phyloP scores from a whole-genome alignment of 2,888 invertebrate species.

The Dryocosmus kuriphilus region DNA sequence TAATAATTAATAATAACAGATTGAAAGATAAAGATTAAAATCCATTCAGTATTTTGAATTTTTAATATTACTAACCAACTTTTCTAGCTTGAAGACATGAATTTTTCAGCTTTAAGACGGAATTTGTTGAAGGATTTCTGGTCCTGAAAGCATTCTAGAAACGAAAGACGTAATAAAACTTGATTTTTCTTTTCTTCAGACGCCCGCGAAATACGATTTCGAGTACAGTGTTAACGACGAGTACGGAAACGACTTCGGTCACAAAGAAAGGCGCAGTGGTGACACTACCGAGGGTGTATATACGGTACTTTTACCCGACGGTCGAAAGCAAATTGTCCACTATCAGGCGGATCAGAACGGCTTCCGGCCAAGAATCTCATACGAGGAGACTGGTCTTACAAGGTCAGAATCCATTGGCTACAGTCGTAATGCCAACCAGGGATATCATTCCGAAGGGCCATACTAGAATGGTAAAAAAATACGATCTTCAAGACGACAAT shows the following conservation, averaged over 20 bases:
- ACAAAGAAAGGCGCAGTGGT: constrained; percentile 75
- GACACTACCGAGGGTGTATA: constrained; percentile 75
- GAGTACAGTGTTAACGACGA: constrained; percentile 75
- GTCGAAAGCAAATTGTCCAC: constrained; percentile 81
- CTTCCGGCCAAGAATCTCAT: constrained; percentile 84
- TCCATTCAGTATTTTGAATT: neutral
- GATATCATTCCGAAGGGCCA: constrained; percentile 40
- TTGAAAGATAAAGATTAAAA: neutral
- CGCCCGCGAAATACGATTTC: constrained; percentile 73
- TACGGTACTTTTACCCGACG: constrained; percentile 75
- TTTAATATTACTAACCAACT: neutral
- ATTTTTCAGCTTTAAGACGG: neutral
- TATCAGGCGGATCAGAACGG: constrained; percentile 85
- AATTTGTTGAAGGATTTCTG: neutral
- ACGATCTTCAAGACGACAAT: neutral
- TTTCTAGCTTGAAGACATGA: neutral
- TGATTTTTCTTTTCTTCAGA: constrained; percentile 58
- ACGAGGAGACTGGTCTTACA: constrained; percentile 79
- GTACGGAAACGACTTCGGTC: constrained; percentile 75
- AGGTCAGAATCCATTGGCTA: constrained; percentile 44
- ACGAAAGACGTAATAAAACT: neutral
- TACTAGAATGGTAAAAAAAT: constrained; percentile 45
- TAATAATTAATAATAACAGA: neutral
- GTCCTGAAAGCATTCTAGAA: neutral
- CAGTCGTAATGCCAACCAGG: constrained; percentile 39